A percentile compares a stretch with the other conserved stretches of the same genome.
Evolutionary conservation across 1,140 invertebrate genomes (phyloP).

Genomic region (Copidosoma floridanum): DNA sequence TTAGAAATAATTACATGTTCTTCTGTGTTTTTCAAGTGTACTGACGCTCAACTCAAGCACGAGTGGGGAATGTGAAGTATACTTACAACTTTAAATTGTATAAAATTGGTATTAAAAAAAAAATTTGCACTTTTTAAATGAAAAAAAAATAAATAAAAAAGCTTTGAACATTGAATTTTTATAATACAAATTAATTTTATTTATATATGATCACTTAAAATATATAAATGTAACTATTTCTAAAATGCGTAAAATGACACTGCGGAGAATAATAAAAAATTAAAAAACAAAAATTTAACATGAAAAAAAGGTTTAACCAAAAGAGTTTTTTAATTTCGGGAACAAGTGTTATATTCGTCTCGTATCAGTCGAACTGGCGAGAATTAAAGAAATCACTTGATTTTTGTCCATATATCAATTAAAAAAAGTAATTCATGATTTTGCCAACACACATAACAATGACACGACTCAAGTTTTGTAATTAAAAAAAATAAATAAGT

Average conservation of each 20-base stretch:
- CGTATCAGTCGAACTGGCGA: not conserved
- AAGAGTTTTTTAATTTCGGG: no score
- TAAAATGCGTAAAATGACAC: constrained; percentile 22
- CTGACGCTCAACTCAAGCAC: no score
- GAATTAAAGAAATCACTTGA: not conserved
- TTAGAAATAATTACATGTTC: no score
- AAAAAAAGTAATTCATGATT: not conserved
- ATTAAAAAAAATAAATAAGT: not conserved
- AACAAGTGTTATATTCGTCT: not conserved
- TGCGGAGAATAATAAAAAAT: constrained; percentile 5
- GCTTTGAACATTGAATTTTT: not conserved
- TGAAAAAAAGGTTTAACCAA: constrained; percentile 9
- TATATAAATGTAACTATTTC: constrained; percentile 16
- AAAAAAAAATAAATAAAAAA: not conserved
- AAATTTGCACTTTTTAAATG: not conserved
- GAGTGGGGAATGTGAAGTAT: no score
- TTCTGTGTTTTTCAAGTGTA: no score
- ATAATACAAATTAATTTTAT: constrained; percentile 25
- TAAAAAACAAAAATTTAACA: constrained; percentile 5
- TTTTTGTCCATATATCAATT: constrained; percentile 5
- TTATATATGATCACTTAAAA: constrained; percentile 11
- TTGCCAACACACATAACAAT: not conserved
- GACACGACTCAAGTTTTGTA: not conserved
- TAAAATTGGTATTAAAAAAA: not conserved
- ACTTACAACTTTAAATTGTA: no score